Conservation (phyloP, 2,113 vertebrate genomes). For the Lagopus leucura region DNA sequence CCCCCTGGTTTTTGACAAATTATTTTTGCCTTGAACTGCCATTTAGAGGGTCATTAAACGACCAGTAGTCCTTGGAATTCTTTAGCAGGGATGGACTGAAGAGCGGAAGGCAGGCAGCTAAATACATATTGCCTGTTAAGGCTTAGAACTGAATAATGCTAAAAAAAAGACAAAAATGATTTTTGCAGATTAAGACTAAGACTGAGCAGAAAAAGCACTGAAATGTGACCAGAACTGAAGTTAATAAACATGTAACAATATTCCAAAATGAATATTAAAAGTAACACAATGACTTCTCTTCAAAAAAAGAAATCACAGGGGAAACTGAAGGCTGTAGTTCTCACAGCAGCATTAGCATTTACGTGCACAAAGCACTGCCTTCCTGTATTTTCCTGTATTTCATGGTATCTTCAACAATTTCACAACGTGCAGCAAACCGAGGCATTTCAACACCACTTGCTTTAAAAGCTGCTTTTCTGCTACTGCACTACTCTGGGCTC, state of each 20-base stretch:
- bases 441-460: neutral
- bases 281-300: neutral
- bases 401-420: slow-evolving; percentile 22
- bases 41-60: slow-evolving; percentile 45
- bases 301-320: slow-evolving; percentile 42
- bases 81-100: neutral
- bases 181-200: neutral
- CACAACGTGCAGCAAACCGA: slow-evolving; percentile 1
- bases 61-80: neutral
- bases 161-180: neutral
- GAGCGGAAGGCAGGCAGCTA: neutral
- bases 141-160: neutral
- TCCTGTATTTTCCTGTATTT: slow-evolving; percentile 68
- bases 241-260: neutral
- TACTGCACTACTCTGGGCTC: neutral
- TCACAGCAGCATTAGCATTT: slow-evolving; percentile 52
- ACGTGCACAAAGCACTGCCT: slow-evolving; percentile 27
- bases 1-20: slow-evolving; percentile 19
- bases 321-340: slow-evolving; percentile 38
- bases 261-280: slow-evolving; percentile 30
- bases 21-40: slow-evolving; percentile 67
- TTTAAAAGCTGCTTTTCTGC: neutral
- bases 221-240: neutral
- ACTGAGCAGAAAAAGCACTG: neutral
- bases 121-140: neutral